Percentiles rank a stretch among this genome's conserved stretches.
Conservation (phyloP, 2,113 vertebrate species). For the Thermophis baileyi region DNA sequence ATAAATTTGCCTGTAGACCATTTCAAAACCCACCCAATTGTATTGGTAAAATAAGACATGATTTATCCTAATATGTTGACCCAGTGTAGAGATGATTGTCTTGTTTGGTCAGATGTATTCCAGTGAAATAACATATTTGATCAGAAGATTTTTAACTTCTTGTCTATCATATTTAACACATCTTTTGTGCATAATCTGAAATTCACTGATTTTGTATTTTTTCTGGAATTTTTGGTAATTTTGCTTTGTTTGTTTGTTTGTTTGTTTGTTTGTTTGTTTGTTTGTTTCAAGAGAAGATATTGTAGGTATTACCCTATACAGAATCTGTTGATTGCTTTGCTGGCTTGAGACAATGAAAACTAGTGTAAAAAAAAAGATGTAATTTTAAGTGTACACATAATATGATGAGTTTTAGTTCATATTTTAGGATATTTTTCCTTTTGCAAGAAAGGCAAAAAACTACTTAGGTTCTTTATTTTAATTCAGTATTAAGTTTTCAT, state of each 20-base stretch:
- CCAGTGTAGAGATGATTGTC: background rate
- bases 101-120: background rate
- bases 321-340: background rate
- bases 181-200: background rate
- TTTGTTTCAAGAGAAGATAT: background rate
- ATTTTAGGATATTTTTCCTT: conserved; percentile 19
- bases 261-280: too few relatives aligned
- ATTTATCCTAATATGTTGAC: background rate
- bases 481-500: background rate
- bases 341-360: background rate
- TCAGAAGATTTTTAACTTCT: background rate
- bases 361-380: conserved; percentile 4
- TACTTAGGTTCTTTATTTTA: background rate
- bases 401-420: conserved; percentile 25
- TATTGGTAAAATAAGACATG: background rate
- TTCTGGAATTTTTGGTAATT: background rate
- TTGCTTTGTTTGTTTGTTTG: background rate
- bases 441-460: background rate
- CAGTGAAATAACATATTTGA: background rate
- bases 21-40: background rate
- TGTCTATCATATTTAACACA: background rate
- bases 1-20: background rate
- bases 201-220: background rate
- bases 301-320: background rate
- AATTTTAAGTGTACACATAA: conserved; percentile 12